phyloP scores from a whole-genome alignment of 2,888 invertebrate species.

The Malthinus seriepunctatus region DNA sequence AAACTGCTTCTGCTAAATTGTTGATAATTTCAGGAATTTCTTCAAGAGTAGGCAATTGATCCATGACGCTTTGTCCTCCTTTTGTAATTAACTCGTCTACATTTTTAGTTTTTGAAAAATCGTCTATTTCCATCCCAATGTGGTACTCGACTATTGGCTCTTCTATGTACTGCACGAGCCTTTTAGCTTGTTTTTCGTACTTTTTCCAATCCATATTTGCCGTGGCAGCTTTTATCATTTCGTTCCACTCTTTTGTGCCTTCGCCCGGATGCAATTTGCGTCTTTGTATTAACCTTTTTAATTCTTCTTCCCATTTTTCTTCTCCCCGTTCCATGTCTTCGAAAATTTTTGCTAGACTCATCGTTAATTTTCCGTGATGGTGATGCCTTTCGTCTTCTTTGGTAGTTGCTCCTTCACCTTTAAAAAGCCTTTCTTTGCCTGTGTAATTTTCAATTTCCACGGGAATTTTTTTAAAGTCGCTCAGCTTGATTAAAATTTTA shows the following conservation, averaged over 20 bases:
- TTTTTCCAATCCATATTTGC: conserved; percentile 68
- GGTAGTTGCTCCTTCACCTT: conserved; percentile 72
- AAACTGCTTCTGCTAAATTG: conserved; percentile 63
- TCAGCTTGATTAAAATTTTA: conserved; percentile 72
- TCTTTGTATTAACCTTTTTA: conserved; percentile 47
- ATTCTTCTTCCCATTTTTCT: conserved; percentile 63
- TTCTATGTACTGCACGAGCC: conserved; percentile 55
- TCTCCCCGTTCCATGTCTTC: conserved; percentile 75
- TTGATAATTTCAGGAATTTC: conserved; percentile 67
- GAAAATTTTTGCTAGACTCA: conserved; percentile 72
- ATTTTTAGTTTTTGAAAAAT: conserved; percentile 63
- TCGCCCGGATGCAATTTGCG: conserved; percentile 51
- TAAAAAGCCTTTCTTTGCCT: conserved; percentile 57
- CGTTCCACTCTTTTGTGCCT: conserved; percentile 59
- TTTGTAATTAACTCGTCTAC: conserved; percentile 63
- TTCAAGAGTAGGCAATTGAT: conserved; percentile 64
- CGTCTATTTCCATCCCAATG: conserved; percentile 58
- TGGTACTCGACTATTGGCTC: conserved; percentile 44
- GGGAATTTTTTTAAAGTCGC: conserved; percentile 75
- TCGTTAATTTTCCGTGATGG: conserved; percentile 62
- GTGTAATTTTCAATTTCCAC: conserved; percentile 49
- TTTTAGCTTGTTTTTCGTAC: conserved; percentile 63
- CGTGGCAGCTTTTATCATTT: conserved; percentile 65
- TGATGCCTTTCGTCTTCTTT: conserved; percentile 58
- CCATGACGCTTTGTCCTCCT: conserved; percentile 57